Base-by-base conservation (phyloP, 2,113 vertebrate species). In the Dicerorhinus sumatrensis region DNA sequence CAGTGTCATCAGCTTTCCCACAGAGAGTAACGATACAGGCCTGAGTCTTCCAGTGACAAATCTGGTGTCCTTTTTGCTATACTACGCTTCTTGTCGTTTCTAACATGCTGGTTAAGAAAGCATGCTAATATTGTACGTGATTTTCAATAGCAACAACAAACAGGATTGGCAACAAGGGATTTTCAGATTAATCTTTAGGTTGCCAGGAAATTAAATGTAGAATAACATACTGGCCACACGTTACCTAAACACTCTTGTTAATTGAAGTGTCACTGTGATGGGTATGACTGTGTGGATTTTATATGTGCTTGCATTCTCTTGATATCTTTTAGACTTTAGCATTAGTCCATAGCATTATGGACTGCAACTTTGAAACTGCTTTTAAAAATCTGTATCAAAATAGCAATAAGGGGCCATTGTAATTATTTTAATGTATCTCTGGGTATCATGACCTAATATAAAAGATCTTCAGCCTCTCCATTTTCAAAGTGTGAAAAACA, bases 401-500 rank as follows among this genome's bases (percentile, higher is more conserved):
- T 86, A 76, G 51, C 77, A 90, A 10, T 54, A 12, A 54, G 39
- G 51, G 27, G 8, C 72, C 65, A 0, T 70, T 84, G 5, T 62
- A 48, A 51, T 91, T 85, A 77, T 87, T 90, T 96, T 82, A 85
- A 25, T 86, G 42, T 72, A 4, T 60, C 39, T 87, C n/a, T 95
- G 67, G n/a, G 75, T n/a, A 65, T 81, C 65, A n/a, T 91, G 60
- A 81, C 31, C 42, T 70, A 69, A 36, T 72, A 75, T 42, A 75
- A 73, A 83, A 86, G 56, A 76, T 92, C 42, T 75, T 90, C 39
- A 76, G 36, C n/a, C 67, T 89, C 1, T 58, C 58, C 9, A 1
- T 84, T 95, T 96, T 86, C 73, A 51, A 97, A 94, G 72, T 79
- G 17, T 94, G 89, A 70, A 58, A 77, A 92, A 79, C 70, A 84